Evolutionary conservation across 2,888 invertebrate genomes (phyloP), one percentile per base, ranked within the genome.

Genomic region (Anticlea derivata): DNA sequence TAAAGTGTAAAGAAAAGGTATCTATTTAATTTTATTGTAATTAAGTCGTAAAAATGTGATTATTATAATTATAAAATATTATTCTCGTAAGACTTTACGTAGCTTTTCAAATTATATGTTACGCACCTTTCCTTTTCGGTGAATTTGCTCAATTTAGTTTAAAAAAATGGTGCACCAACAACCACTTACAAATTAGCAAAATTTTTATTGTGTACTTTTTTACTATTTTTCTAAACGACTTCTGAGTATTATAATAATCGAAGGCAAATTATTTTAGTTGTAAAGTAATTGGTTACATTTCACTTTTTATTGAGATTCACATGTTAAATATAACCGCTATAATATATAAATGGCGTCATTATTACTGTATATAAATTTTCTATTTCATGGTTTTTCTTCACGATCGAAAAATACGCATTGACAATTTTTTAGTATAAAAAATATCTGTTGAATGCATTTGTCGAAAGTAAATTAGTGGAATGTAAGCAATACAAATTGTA

Each of bases 401-500:
- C 4, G 4, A 17, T 17, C 2, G 2, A 17, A 17, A 17, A 17
- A 2, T 17, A 4, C 2, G 17, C 17, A 17, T 17, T 17, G n/a
- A n/a, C n/a, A n/a, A 17, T 4, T 17, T 17, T 17, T 17, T 17
- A 17, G 2, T 17, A 4, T 4, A 17, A 17, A 17, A 17, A 17
- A 17, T 3, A 17, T 3, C 17, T 17, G 17, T 17, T 4, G 17
- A 17, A 17, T 17, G 17, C 17, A 17, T 4, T 17, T 2, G 17
- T 17, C 17, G 17, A 17, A 17, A 17, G 17, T 17, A 17, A 17
- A 17, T 17, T 8, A 53, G 62, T 66, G 66, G 60, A 69, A 66
- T 62, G 66, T 66, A 26, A 31, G 47, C 63, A 66, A 64, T 56
- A 53, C 47, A 43, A 77, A 75, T 82, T 85, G 81, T 84, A 75